These are phyloP conservation scores for Caenorhabditis macrosperma DNA, from an alignment of 2,888 invertebrate species.

Conservation along the genomic window DNA sequence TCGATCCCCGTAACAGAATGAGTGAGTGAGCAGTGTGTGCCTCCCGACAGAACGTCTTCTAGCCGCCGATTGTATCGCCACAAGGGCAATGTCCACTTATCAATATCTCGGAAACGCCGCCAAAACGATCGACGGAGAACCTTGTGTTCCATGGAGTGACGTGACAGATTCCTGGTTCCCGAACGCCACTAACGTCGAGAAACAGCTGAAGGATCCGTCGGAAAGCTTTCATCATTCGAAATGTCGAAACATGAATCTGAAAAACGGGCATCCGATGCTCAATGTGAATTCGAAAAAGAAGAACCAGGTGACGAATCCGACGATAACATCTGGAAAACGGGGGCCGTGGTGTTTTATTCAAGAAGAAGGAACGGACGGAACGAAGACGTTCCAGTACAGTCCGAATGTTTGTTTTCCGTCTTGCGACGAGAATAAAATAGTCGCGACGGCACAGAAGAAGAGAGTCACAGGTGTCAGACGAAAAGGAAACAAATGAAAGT, in stretches of 20 bases:
- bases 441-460: neutral
- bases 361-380: conserved; percentile 21
- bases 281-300: neutral
- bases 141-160: conserved; percentile 32
- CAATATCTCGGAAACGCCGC: conserved; percentile 35
- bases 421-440: conserved; percentile 26
- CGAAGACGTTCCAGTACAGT: neutral
- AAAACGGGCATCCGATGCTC: conserved; percentile 9
- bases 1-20: conserved; percentile 24
- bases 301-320: neutral
- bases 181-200: conserved; percentile 1
- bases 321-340: conserved; percentile 6
- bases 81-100: conserved; percentile 14
- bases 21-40: conserved; percentile 11
- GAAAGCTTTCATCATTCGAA: conserved; percentile 41
- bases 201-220: neutral
- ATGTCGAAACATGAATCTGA: conserved; percentile 16
- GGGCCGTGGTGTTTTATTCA: conserved; percentile 42
- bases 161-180: conserved; percentile 27
- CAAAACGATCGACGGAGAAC: conserved; percentile 23
- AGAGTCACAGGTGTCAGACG: neutral
- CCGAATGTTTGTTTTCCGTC: conserved; percentile 17
- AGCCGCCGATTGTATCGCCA: conserved; percentile 29
- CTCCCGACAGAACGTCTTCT: neutral
- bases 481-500: neutral